Evolutionary conservation across 2,797 vertebrate genomes (phyloP).

Genomic region (Hirundo rustica): DNA sequence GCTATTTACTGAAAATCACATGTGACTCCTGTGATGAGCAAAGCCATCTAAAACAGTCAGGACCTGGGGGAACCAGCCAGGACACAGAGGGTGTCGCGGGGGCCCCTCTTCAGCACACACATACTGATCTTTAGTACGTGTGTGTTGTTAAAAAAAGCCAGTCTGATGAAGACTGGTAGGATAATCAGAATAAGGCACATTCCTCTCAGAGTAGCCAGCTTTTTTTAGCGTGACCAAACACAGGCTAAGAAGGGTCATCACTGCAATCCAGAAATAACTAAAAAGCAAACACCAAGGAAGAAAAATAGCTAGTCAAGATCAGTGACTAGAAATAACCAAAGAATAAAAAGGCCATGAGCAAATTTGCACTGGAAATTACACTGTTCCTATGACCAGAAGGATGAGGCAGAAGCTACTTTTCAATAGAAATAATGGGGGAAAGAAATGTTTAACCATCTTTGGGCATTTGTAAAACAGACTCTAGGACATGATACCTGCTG

Average conservation of each 20-base stretch:
- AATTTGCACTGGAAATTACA: background rate
- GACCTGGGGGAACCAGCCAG: background rate
- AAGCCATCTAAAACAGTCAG: background rate
- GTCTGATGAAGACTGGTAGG: background rate
- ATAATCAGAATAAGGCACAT: background rate
- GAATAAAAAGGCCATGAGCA: background rate
- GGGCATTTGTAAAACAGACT: background rate
- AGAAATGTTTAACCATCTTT: background rate
- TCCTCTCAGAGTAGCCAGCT: background rate
- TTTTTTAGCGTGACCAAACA: slow-evolving; percentile 30
- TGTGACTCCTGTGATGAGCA: background rate
- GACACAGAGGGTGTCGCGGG: background rate
- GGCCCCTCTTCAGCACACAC: background rate
- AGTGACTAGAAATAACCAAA: slow-evolving; percentile 20
- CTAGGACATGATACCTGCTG: background rate
- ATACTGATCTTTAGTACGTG: background rate
- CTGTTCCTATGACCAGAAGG: background rate
- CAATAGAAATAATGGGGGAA: background rate
- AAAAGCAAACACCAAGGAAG: background rate
- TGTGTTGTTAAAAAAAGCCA: background rate
- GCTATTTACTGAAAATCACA: slow-evolving; percentile 9
- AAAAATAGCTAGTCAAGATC: background rate
- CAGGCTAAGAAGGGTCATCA: slow-evolving; percentile 17
- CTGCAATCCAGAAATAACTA: slow-evolving; percentile 25
- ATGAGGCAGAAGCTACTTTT: background rate